Conservation (phyloP, 2,797 vertebrate species). For the Pelochelys cantorii region DNA sequence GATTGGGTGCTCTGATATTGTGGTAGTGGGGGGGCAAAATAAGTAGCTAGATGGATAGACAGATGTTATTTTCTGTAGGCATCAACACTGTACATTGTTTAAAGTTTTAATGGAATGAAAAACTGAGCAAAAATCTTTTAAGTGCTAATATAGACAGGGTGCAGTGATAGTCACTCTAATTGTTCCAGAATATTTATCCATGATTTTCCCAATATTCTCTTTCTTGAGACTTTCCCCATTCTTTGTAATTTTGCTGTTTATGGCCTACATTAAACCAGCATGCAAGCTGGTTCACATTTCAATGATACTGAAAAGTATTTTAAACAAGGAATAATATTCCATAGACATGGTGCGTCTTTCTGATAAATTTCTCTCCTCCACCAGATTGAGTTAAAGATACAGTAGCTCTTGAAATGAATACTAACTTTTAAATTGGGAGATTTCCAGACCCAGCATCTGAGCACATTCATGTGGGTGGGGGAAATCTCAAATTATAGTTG, state of each 20-base stretch:
- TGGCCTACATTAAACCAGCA: background rate
- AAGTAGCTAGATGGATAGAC: background rate
- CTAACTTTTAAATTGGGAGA: background rate
- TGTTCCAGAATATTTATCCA: background rate
- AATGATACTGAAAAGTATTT: background rate
- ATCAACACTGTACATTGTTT: background rate
- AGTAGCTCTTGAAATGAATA: background rate
- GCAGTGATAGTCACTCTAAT: background rate
- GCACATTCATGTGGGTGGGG: background rate
- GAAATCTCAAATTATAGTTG: background rate
- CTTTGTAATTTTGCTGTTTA: background rate
- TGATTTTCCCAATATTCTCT: background rate
- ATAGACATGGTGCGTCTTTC: too few species aligned
- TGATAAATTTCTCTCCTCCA: background rate
- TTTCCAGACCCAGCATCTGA: background rate
- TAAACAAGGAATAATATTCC: too few species aligned
- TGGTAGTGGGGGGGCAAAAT: background rate
- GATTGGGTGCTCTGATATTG: background rate
- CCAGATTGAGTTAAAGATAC: background rate
- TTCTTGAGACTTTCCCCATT: conserved; percentile 47
- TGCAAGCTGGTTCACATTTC: background rate
- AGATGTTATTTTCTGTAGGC: background rate
- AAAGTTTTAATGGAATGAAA: background rate
- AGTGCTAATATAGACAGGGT: background rate
- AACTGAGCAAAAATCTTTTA: background rate